Evolutionary conservation across 2,113 vertebrate genomes (phyloP), one percentile per base, ranked within the genome.

Genomic region (Collichthys lucidus): DNA sequence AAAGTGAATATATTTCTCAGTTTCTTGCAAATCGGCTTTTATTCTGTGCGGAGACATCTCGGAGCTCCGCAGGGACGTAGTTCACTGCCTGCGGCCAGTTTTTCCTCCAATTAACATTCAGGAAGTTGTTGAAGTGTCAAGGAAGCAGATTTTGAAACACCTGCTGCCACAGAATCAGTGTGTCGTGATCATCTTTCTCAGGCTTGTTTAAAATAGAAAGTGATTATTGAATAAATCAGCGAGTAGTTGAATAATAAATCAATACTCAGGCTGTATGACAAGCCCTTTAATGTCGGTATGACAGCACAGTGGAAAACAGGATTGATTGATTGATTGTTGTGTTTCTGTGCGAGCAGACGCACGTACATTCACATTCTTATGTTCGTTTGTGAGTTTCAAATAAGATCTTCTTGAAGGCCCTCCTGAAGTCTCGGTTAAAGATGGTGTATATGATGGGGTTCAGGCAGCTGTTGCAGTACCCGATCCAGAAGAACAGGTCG

Each of bases 401-500:
- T 46, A 95, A 22, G 35, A 97, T 96, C 80, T 91, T 95, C 69
- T 96, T 95, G 87, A 97, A 96, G 29, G 96, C 96, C 15, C 92
- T 91, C 0, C 96, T 92, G 84, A 97, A 97, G 88, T 97, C 96
- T 49, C 96, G 90, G 91, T 97, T 97, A 85, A 95, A 95, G 22
- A 95, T 84, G 2, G 94, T 95, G 85, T 95, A 95, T 10, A 95
- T 95, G 77, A 95, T 93, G 35, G 94, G 94, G 74, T 95, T 95
- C 44, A 95, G 86, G 76, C 92, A 93, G 86, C 94, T 95, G 83
- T 95, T 95, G 82, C 94, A 95, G 91, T 95, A 95, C 0, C 94
- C 94, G 29, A 95, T 94, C 96, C 97, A 97, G 89, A 97, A 99
- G 80, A 98, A 99, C 53, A 98, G 96, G 82, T 96, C 95, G 88